Evolutionary conservation across 2,888 invertebrate genomes (phyloP), one percentile per base, ranked within the genome.

Genomic region (Agrotis ipsilon): DNA sequence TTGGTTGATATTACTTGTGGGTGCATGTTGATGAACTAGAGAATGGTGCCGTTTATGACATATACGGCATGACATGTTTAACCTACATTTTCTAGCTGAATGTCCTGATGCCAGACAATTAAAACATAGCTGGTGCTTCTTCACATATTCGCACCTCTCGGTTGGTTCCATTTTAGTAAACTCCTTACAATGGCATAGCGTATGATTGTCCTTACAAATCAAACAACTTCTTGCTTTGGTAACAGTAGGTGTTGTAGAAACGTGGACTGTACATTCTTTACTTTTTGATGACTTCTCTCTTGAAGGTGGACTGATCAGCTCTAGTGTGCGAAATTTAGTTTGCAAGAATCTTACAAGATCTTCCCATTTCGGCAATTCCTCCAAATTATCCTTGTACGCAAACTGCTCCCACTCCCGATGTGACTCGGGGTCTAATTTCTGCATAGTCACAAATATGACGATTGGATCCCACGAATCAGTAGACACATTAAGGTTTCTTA

Each of bases 361-460:
- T n/a, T 66, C 21, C 60, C 71, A 71, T 0, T n/a, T 60, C 6
- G 70, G 48, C 18, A 71, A 45, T 19, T 60, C 60, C 1, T 71
- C 66, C 1, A 46, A 21, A 45, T 61, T 51, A 3, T 59, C 55
- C 13, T 24, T n/a, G 18, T 60, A 71, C 6, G 66, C 55, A 27
- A 39, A 59, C 45, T 80, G 60, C 68, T 86, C 84, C 82, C 78
- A 86, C 0, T 76, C 68, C 11, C 75, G 78, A n/a, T 78, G 82
- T 57, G 84, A 61, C 43, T 84, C 83, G 39, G 78, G 71, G 64
- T 86, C 86, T 63, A 84, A 55, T 52, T 82, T 85, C 65, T 83
- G 82, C 3, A 66, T 69, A 0, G 78, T 65, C 46, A 85, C 58
- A 79, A 75, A 83, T 71, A 83, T 80, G 7, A 83, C 65, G 27